Percentiles rank a stretch among this genome's conserved stretches.
Conservation (phyloP, 2,113 vertebrate genomes). For the Pyxicephalus adspersus region DNA sequence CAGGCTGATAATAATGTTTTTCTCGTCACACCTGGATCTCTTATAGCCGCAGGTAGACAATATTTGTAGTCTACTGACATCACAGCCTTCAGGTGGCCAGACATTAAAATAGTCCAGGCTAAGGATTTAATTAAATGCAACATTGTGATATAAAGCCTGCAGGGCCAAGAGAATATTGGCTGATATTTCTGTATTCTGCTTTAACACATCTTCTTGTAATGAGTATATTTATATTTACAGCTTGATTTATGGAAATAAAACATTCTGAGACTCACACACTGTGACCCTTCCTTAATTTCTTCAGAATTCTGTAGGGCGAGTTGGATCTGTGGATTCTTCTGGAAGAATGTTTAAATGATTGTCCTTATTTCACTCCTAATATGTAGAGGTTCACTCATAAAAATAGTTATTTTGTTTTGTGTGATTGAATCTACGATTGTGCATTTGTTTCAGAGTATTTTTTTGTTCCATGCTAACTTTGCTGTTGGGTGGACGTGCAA, state of each 20-base stretch:
- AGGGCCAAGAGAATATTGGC: constrained; percentile 10
- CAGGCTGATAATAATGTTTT: neutral
- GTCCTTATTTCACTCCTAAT: neutral
- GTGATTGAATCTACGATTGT: too few relatives aligned
- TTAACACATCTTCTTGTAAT: neutral
- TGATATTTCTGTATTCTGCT: neutral
- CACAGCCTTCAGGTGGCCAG: neutral
- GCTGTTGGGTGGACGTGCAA: too few relatives aligned
- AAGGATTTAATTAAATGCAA: constrained; percentile 37
- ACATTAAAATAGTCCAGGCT: neutral
- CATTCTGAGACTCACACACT: neutral
- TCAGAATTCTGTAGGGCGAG: too few relatives aligned
- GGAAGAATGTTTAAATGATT: neutral
- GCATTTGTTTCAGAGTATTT: too few relatives aligned
- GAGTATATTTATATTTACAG: neutral
- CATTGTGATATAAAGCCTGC: neutral
- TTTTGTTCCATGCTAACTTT: too few relatives aligned
- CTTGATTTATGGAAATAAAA: neutral
- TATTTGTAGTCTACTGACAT: constrained; percentile 11
- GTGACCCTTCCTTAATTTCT: neutral
- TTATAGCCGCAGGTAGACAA: neutral
- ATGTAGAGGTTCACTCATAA: neutral
- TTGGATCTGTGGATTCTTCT: too few relatives aligned
- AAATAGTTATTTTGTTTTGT: too few relatives aligned
- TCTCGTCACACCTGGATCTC: constrained; percentile 2